phyloP scores from a whole-genome alignment of 2,888 invertebrate genomes.

The Clepsis dumicolana region DNA sequence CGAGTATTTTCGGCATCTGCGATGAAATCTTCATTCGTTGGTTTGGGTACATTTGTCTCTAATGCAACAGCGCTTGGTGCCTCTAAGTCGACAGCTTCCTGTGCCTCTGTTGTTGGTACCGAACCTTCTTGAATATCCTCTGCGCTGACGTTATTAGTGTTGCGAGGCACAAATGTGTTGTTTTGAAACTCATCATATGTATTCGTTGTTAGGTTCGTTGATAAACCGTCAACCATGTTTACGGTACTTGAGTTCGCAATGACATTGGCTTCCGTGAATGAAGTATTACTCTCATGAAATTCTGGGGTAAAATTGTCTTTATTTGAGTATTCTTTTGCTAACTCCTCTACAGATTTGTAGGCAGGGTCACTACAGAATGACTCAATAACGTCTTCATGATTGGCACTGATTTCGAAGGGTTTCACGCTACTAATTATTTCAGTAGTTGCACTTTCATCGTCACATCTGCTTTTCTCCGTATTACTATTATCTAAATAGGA shows the following conservation, averaged over 20 bases:
- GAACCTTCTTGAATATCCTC: neutral
- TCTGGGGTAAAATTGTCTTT: neutral
- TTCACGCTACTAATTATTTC: constrained; percentile 63
- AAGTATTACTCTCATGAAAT: neutral
- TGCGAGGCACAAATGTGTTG: neutral
- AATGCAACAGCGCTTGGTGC: neutral
- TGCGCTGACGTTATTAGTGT: neutral
- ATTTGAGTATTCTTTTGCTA: constrained; percentile 10
- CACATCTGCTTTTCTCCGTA: constrained; percentile 46
- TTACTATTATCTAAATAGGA: neutral
- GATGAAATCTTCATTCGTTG: constrained; percentile 8
- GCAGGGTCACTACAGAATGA: constrained; percentile 62
- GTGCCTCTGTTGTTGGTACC: neutral
- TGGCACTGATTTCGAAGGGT: constrained; percentile 58
- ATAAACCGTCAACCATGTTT: neutral
- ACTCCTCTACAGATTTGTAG: constrained; percentile 50
- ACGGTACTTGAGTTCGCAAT: neutral
- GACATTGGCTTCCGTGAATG: neutral
- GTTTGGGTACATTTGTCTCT: neutral
- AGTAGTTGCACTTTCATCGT: constrained; percentile 53
- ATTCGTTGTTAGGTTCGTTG: neutral
- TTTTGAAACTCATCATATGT: neutral
- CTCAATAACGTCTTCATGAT: constrained; percentile 51
- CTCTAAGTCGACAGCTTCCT: neutral
- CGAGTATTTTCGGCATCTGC: neutral